phyloP scores from a whole-genome alignment of 2,888 invertebrate species.

The Alviniconcha strummeri region DNA sequence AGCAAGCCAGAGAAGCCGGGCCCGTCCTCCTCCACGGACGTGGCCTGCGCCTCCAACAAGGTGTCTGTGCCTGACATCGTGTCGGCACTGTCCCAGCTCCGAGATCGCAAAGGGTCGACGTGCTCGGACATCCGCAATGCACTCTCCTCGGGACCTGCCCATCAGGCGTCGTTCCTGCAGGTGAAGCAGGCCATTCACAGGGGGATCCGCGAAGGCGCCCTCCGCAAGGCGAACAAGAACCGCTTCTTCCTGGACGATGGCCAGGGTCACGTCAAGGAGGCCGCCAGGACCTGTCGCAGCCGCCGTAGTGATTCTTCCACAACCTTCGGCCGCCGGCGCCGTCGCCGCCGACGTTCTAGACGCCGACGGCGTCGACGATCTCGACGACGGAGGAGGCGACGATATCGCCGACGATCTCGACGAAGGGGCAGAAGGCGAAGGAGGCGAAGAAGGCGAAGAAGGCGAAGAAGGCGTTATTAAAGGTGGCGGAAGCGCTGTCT shows the following conservation, averaged over 20 bases:
- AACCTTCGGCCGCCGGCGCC: not conserved
- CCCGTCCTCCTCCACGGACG: conserved; percentile 11
- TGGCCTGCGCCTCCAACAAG: conserved; percentile 11
- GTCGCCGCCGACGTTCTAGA: not conserved
- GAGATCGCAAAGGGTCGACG: conserved; percentile 19
- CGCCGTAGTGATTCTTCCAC: not conserved
- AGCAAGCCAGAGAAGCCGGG: conserved; percentile 18
- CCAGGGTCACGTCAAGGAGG: not conserved
- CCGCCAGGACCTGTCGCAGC: not conserved
- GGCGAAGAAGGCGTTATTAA: not conserved
- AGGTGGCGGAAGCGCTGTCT: not conserved
- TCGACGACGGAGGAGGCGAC: not conserved
- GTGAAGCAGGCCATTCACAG: conserved; percentile 15
- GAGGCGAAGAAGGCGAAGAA: not conserved
- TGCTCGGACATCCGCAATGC: conserved; percentile 14
- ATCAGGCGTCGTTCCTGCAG: conserved; percentile 4
- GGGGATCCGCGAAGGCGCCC: conserved; percentile 7
- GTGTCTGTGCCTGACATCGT: not conserved
- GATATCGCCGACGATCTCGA: not conserved
- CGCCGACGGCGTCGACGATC: not conserved
- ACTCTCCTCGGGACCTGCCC: not conserved
- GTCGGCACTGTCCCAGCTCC: conserved; percentile 1
- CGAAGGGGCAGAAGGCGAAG: not conserved
- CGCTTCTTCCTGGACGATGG: conserved; percentile 13
- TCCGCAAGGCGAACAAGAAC: conserved; percentile 7